Evolutionary conservation across 2,888 invertebrate genomes (phyloP), one percentile per base, ranked within the genome.

Genomic region (Aradus depressus): DNA sequence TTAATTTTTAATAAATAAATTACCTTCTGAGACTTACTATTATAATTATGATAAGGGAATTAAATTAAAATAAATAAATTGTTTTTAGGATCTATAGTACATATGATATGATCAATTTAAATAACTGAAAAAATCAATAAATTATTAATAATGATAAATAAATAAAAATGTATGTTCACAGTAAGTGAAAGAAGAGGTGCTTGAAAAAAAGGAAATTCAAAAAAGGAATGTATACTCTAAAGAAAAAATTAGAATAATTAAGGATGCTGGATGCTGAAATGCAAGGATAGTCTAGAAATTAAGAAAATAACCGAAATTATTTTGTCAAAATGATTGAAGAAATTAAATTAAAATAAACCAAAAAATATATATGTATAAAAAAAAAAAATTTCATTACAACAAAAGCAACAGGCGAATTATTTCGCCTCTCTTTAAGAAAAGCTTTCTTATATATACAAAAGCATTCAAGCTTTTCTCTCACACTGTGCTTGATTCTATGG

Each of bases 221-320:
- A n/a, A n/a, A 35, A 26, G 47, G 47, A 25, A 23, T 26, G 37
- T 26, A 37, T 8, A 18, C 37, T 38, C 47, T 34, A 26, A 22
- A 18, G n/a, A 37, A 35, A 47, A 12, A 21, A 16, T 37, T 37
- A 47, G 22, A 6, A 47, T 47, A 26, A 37, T 47, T 21, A 26
- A 47, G 26, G 47, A 47, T 47, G 47, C 47, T 38, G 37, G 47
- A 47, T 47, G 47, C 47, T 37, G 14, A 16, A 23, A 47, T 47
- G 47, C 47, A 47, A 47, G 47, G 47, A 47, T n/a, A n/a, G 47
- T 25, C 47, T 47, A n/a, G n/a, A n/a, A n/a, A n/a, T n/a, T n/a
- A 35, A 8, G 16, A n/a, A 35, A 8, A 6, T 38, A 38, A 47
- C 37, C 25, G 14, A n/a, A 42, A 42, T 25, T 25, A 4, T 47